Base-by-base conservation (phyloP, 92 coral and sea anemone genomes). In the Porites evermanni region DNA sequence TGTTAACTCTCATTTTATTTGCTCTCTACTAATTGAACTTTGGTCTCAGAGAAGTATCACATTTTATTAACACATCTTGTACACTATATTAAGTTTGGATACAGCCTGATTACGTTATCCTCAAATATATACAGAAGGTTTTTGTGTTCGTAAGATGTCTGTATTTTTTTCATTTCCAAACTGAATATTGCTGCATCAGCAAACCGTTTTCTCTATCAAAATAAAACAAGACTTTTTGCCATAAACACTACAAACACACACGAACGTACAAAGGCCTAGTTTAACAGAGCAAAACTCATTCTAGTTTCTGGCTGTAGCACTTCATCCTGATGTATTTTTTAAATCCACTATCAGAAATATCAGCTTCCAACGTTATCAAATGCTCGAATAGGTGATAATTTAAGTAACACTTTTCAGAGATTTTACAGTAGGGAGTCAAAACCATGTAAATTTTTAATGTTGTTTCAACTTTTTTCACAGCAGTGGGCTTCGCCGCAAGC, bases 351-450 rank as follows among this genome's bases (percentile, higher is more conserved):
- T 81, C 85, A 70, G 54, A 53, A 69, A 81, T 38, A 11, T 81
- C 58, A 59, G 70, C 66, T 60, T 58, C 56, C 29, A 12, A 58
- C 17, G 7, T 53, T 29, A 38, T 19, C 69, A 58, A 80, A 44
- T 12, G 38, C 58, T 24, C 14, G 19, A 19, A 21, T 52, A 79
- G 79, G 86, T 70, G 90, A 87, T 87, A 87, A 87, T 87, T 80
- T 50, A 87, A 87, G 78, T 87, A 87, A 87, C 90, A 79, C 78
- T 86, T 70, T 86, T 79, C 77, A 12, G 61, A 60, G 67, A 68
- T 63, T 72, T 74, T 8, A 17, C 91, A 26, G 77, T 70, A 74
- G 80, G 91, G 80, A 73, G 75, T 83, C 91, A 80, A n/a, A 61
- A 52, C 51, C 17, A 8, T 18, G 69, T 87, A 8, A 87, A 87